Conservation (phyloP, 2,113 vertebrate genomes). For the Sorex fumeus region DNA sequence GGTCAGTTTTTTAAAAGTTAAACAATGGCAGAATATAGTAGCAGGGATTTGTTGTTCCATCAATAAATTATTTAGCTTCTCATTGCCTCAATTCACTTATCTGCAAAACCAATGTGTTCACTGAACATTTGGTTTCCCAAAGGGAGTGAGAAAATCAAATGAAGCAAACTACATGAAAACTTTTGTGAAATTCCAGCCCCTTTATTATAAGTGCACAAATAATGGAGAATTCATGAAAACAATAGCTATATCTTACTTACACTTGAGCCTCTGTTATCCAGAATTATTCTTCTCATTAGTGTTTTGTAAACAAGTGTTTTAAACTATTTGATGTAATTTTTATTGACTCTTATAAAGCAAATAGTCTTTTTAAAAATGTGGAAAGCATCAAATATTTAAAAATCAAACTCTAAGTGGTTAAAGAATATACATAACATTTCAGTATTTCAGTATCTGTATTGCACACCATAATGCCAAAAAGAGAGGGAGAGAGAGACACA, state of each 20-base stretch:
- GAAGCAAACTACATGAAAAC: neutral
- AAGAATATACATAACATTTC: too few species aligned
- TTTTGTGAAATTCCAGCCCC: neutral
- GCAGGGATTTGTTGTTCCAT: neutral
- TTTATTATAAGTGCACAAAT: neutral
- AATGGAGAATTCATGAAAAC: neutral
- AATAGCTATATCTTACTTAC: neutral
- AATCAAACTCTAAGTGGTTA: too few species aligned
- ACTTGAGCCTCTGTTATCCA: neutral
- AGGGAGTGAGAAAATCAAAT: neutral
- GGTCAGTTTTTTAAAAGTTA: neutral
- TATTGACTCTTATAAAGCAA: neutral
- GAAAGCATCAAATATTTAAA: neutral
- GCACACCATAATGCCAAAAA: too few species aligned
- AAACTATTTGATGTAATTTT: neutral
- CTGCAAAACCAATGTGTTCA: neutral
- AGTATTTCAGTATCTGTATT: too few species aligned
- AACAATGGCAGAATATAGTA: neutral
- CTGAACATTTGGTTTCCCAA: neutral
- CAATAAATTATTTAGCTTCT: neutral
- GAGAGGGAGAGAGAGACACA: too few species aligned
- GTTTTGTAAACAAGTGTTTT: neutral
- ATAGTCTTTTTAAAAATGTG: neutral
- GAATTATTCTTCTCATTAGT: neutral
- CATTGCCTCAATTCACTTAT: neutral